Evolutionary conservation across 2,888 invertebrate species (phyloP).

Genomic region (Synergus japonicus): DNA sequence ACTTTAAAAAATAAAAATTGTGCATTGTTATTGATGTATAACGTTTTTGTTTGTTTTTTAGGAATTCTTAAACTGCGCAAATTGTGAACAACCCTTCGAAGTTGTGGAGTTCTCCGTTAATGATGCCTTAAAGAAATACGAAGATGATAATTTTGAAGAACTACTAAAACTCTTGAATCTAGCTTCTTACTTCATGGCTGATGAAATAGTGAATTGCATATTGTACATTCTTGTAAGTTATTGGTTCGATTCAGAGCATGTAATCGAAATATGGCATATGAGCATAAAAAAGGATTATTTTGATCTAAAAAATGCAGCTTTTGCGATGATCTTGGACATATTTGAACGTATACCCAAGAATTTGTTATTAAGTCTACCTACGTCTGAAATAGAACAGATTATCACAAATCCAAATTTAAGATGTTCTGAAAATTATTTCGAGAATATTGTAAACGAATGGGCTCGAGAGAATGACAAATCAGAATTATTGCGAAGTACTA

Average conservation of each 20-base stretch:
- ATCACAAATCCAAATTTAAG: slow-evolving; percentile 48
- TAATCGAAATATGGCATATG: slow-evolving; percentile 46
- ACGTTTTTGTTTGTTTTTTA: not conserved
- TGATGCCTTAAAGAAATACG: slow-evolving; percentile 20
- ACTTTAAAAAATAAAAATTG: not conserved
- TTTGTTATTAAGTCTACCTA: slow-evolving; percentile 36
- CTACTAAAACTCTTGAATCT: slow-evolving; percentile 49
- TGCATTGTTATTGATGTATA: not conserved
- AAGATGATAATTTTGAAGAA: slow-evolving; percentile 28
- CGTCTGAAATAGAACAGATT: slow-evolving; percentile 45
- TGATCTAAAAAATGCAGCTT: slow-evolving; percentile 45
- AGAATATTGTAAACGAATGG: slow-evolving; percentile 37
- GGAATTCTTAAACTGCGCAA: not conserved
- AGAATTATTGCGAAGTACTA: not conserved
- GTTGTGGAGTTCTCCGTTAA: slow-evolving; percentile 41
- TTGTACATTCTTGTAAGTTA: slow-evolving; percentile 46
- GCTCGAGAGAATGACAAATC: slow-evolving; percentile 8
- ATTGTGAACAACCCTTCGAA: not conserved
- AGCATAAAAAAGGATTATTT: not conserved
- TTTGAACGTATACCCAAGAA: slow-evolving; percentile 44
- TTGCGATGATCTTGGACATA: slow-evolving; percentile 45
- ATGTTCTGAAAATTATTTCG: slow-evolving; percentile 40
- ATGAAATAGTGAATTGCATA: slow-evolving; percentile 46
- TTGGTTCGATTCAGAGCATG: slow-evolving; percentile 42
- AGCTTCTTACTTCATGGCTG: slow-evolving; percentile 49